Base-by-base conservation (phyloP, 2,888 invertebrate genomes). In the Pachliopta kotzebuea region DNA sequence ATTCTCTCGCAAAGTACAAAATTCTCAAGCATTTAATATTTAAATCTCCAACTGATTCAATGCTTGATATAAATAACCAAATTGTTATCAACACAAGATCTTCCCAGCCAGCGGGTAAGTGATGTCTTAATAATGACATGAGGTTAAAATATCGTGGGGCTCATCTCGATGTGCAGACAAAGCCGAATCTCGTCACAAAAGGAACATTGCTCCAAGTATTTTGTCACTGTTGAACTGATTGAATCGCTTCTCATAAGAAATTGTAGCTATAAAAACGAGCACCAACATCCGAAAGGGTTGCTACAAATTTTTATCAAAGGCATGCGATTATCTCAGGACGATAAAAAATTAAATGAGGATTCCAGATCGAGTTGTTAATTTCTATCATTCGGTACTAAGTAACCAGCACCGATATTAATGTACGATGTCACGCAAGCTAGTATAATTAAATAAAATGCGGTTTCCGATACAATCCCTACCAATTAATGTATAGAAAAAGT, bases 41-140 rank as follows among this genome's bases (percentile, higher is more conserved):
- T n/a, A 45, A 57, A 52, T 18, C 26, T 31, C 9, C 59, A 17
- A 50, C 24, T 45, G 26, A 59, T 49, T 37, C 59, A 73, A 74
- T 67, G 76, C 66, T 75, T 71, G 71, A 80, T 82, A 86, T 83
- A 85, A 87, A 89, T 85, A 83, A 84, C 78, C 76, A 78, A 83
- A 81, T 78, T 81, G 73, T 86, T 84, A 90, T 90, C 90, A 73
- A 69, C 70, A 69, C 76, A 69, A 72, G 72, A 76, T 89, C 89
- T 90, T 85, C 76, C 72, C 77, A 84, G 88, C 90, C 90, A 90
- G 89, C 88, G 89, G 84, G 87, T 85, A 90, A 86, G 88, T 88
- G 89, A 90, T 86, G 89, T 90, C 90, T 90, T 89, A 88, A 90
- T 90, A 90, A 88, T 89, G 87, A 89, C 88, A 83, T 73, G 83